Evolutionary conservation across 2,888 invertebrate genomes (phyloP).

Genomic region (Geotrupes spiniger): DNA sequence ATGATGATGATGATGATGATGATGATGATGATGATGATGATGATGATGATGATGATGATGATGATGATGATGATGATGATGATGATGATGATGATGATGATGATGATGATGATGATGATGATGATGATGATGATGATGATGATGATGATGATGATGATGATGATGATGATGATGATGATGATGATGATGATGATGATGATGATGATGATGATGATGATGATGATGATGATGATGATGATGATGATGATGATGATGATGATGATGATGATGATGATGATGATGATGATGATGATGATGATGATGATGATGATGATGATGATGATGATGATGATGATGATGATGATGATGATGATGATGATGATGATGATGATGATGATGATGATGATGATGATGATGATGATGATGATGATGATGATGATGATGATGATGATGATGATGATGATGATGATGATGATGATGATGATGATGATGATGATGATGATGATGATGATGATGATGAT

Average conservation of each 20-base stretch:
- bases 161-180: neutral
- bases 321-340: neutral
- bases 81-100: neutral
- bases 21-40: neutral
- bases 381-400: neutral
- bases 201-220: neutral
- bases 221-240: neutral
- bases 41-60: neutral
- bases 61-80: neutral
- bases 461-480: neutral
- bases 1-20: neutral
- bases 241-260: neutral
- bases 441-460: neutral
- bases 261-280: neutral
- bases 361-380: neutral
- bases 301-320: neutral
- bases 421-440: neutral
- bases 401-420: neutral
- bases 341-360: neutral
- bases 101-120: neutral
- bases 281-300: neutral
- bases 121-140: neutral
- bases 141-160: neutral
- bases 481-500: neutral
- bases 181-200: neutral